Evolutionary conservation across 2,888 invertebrate genomes (phyloP), one percentile per base, ranked within the genome.

Genomic region (Lamproptera curius): DNA sequence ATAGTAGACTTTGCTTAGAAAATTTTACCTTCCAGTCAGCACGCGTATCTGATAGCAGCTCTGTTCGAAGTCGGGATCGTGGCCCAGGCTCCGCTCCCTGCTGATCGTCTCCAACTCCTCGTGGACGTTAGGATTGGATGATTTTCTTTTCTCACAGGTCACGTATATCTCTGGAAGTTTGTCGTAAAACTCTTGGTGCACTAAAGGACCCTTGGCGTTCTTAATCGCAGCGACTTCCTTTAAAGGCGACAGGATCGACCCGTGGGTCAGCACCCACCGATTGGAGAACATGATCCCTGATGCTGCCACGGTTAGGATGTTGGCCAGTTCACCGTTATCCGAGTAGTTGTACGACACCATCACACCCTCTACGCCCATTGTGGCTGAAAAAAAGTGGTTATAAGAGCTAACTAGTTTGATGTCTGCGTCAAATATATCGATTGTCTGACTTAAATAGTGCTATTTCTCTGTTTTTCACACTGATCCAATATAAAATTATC

Each of bases 211-310:
- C 55, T 70, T 76, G 0, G 76, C 65, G 36, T 78, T 72, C 47
- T 76, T 70, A n/a, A 85, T 73, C 4, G 75, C 61, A 16, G 73
- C 68, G 1, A 81, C 84, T 52, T 85, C 81, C 55, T 84, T 76
- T n/a, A 84, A 55, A 0, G 88, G 79, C 0, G 82, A 81, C 11
- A 90, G 69, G 9, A 89, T 76, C 16, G 87, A 86, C 2, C 89
- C 90, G 55, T 90, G 89, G 0, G 89, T 87, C 3, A 90, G 68
- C 20, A 90, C 82, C 88, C 89, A 89, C 14, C 88, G 71, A n/a
- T 80, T 67, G 39, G 81, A 78, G 66, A 89, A 89, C 51, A 76
- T 77, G 55, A 89, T 84, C 13, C 89, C 90, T 2, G 90, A 90
- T 1, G 87, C 81, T 1, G 89, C 81, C 2, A 85, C 85, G 0